Evolutionary conservation across 2,888 invertebrate species (phyloP).

Genomic region (Hirtodrosophila confusa): DNA sequence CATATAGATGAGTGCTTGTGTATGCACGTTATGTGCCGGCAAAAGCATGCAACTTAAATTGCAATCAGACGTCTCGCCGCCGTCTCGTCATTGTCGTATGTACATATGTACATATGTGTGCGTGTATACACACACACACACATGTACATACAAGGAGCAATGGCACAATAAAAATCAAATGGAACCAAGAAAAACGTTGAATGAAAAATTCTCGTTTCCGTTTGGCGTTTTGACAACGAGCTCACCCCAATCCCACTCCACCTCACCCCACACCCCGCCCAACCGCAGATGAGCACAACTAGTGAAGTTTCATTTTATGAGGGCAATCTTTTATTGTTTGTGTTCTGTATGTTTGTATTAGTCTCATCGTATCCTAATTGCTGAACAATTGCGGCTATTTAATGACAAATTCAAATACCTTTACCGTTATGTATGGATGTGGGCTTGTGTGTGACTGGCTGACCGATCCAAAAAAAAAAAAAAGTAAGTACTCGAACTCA

Average conservation of each 20-base stretch:
- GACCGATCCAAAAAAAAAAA: slow-evolving; percentile 26
- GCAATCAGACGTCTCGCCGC: slow-evolving; percentile 49
- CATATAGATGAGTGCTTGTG: slow-evolving; percentile 4
- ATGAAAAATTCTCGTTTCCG: slow-evolving; percentile 62
- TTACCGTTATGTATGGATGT: slow-evolving; percentile 16
- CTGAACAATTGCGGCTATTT: slow-evolving; percentile 45
- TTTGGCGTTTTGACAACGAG: slow-evolving; percentile 36
- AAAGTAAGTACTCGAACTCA: slow-evolving; percentile 27
- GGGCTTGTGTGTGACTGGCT: slow-evolving; percentile 11
- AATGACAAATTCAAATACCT: slow-evolving; percentile 36
- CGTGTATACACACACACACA: neutral
- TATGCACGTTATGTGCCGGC: slow-evolving; percentile 39
- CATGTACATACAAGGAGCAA: slow-evolving; percentile 54
- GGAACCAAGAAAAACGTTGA: slow-evolving; percentile 51
- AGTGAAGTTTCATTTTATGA: slow-evolving; percentile 12
- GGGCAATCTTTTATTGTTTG: slow-evolving; percentile 13
- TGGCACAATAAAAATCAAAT: slow-evolving; percentile 60
- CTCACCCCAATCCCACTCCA: slow-evolving; percentile 19
- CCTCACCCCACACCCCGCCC: slow-evolving; percentile 20
- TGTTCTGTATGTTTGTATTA: neutral
- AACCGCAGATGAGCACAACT: slow-evolving; percentile 7
- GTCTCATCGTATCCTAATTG: slow-evolving; percentile 28
- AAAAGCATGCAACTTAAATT: slow-evolving; percentile 48
- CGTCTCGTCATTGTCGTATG: slow-evolving; percentile 37
- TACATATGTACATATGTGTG: slow-evolving; percentile 3